phyloP scores from a whole-genome alignment of 2,113 vertebrate species.

The Heterotis niloticus region DNA sequence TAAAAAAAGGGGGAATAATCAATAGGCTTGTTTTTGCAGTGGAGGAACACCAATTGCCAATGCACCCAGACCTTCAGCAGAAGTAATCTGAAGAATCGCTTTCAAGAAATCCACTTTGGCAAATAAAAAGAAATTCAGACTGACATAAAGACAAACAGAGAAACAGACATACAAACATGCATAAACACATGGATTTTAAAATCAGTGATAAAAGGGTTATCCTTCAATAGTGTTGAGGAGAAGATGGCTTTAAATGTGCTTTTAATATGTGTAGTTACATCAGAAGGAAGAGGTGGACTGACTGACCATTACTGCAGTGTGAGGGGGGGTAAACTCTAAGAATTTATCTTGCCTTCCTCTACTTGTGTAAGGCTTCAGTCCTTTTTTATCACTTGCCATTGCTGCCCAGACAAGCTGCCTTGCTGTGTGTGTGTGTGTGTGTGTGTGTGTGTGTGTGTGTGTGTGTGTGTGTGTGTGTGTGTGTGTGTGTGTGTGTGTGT shows the following conservation, averaged over 20 bases:
- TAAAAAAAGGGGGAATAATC: not conserved
- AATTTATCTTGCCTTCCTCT: not conserved
- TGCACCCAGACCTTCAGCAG: not conserved
- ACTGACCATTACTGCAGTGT: not conserved
- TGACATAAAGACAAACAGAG: too few species aligned
- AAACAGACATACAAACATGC: too few species aligned
- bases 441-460: constrained; percentile 13
- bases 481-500: not conserved
- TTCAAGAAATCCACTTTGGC: not conserved
- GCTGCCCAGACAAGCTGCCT: constrained; percentile 18
- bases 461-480: constrained; percentile 21
- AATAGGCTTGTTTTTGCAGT: not conserved
- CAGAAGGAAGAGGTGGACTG: not conserved
- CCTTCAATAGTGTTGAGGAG: not conserved
- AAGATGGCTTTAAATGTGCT: not conserved
- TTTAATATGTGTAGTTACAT: not conserved
- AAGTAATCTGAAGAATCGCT: not conserved
- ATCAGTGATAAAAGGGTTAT: not conserved
- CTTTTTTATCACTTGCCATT: not conserved
- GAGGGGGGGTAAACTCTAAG: not conserved
- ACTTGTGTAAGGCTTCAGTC: not conserved
- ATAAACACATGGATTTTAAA: not conserved
- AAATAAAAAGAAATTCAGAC: not conserved
- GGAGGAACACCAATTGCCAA: not conserved
- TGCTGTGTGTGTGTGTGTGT: constrained; percentile 14